Evolutionary conservation across 2,797 vertebrate species (phyloP).

Genomic region (Epinephelus malabaricus): DNA sequence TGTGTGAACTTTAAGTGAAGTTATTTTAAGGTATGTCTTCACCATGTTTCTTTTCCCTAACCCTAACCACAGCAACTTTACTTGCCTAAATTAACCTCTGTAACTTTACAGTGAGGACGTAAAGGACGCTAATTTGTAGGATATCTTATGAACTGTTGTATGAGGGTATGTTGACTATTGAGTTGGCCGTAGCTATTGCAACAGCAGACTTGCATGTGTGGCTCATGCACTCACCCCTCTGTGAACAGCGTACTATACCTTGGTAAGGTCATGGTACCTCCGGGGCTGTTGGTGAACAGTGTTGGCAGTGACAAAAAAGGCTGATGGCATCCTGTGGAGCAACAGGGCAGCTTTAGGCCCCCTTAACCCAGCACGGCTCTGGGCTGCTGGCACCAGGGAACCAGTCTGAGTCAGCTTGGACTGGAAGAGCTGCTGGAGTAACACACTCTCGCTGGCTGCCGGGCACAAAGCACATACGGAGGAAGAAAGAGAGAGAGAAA

Average conservation of each 20-base stretch:
- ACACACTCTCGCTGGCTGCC: constrained; percentile 94
- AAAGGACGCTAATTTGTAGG: too few species aligned
- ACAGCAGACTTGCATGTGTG: background rate
- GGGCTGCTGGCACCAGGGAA: constrained; percentile 89
- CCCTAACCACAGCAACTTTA: too few species aligned
- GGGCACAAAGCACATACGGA: constrained; percentile 68
- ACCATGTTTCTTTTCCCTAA: too few species aligned
- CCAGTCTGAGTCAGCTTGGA: constrained; percentile 95
- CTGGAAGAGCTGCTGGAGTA: constrained; percentile 95
- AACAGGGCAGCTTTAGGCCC: constrained; percentile 90
- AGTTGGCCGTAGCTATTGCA: background rate
- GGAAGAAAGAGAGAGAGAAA: constrained; percentile 30
- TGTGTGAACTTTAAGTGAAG: too few species aligned
- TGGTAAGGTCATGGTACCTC: constrained; percentile 90
- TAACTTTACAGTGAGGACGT: too few species aligned
- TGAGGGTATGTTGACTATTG: too few species aligned
- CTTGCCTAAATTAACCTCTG: too few species aligned
- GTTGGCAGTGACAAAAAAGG: constrained; percentile 62
- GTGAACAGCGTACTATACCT: constrained; percentile 83
- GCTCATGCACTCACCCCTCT: constrained; percentile 1
- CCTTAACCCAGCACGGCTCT: constrained; percentile 86
- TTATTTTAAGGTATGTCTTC: too few species aligned
- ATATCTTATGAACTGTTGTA: too few species aligned
- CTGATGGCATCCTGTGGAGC: constrained; percentile 82
- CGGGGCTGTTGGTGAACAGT: constrained; percentile 81